phyloP scores from a whole-genome alignment of 2,888 invertebrate genomes.

The Ashinkailepas kermadecensis region DNA sequence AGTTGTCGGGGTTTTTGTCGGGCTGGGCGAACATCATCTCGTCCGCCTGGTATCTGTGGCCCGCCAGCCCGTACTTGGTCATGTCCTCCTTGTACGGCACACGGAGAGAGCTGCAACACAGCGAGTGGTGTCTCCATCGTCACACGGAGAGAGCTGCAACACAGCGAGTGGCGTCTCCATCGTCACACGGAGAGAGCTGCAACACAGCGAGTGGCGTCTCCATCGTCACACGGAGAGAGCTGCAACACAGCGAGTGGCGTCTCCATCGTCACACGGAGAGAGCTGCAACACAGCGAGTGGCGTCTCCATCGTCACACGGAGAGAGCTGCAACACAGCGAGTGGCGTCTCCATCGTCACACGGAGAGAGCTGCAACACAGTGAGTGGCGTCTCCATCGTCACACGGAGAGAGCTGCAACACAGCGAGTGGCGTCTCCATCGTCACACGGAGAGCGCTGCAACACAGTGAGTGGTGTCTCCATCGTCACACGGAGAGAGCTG shows the following conservation, averaged over 20 bases:
- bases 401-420: slow-evolving; percentile 24
- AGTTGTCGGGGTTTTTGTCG: slow-evolving; percentile 27
- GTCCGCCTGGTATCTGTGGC: slow-evolving; percentile 30
- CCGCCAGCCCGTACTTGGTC: slow-evolving; percentile 26
- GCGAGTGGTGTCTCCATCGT: no score
- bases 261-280: slow-evolving; percentile 20
- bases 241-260: not conserved
- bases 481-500: slow-evolving; percentile 27
- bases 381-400: not conserved
- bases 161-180: no score
- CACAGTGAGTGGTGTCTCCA: no score
- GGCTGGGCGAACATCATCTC: slow-evolving; percentile 28
- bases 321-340: slow-evolving; percentile 18
- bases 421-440: no score
- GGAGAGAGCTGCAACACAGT: slow-evolving; percentile 23
- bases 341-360: not conserved
- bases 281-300: slow-evolving; percentile 13
- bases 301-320: slow-evolving; percentile 14
- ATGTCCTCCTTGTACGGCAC: slow-evolving; percentile 29
- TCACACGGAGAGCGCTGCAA: slow-evolving; percentile 26
- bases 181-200: slow-evolving; percentile 27
- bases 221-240: slow-evolving; percentile 26
- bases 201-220: not conserved
- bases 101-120: slow-evolving; percentile 24
- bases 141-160: slow-evolving; percentile 23